These are phyloP conservation scores for Pelochelys cantorii DNA, from an alignment of 2,797 vertebrate species.

Conservation along the genomic window DNA sequence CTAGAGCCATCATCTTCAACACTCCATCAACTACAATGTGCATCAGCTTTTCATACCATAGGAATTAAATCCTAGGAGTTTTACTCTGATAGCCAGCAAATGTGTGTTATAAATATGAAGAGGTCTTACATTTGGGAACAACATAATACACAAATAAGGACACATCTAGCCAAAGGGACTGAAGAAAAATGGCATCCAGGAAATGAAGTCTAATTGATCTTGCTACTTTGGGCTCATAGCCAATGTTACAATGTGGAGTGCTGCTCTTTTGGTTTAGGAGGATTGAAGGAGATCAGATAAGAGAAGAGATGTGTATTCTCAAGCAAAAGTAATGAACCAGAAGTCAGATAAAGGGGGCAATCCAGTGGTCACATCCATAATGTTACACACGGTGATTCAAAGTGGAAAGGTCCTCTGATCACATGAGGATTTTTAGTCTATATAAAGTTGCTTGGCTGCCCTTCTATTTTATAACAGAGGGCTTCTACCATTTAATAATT, in stretches of 20 bases:
- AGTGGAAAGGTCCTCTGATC: not conserved
- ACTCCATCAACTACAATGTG: not conserved
- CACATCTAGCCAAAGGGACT: not conserved
- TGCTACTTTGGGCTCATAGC: not conserved
- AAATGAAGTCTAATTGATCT: not conserved
- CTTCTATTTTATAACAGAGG: not conserved
- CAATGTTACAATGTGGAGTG: rapidly evolving
- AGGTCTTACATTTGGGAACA: rapidly evolving
- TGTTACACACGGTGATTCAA: rapidly evolving
- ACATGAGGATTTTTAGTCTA: not conserved
- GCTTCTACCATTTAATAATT: not conserved
- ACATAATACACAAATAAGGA: not conserved
- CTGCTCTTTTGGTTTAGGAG: not conserved
- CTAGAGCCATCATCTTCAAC: not conserved
- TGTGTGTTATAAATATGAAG: not conserved
- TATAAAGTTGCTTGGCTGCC: not conserved
- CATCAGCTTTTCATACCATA: not conserved
- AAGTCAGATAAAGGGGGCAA: rapidly evolving
- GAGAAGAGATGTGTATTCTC: not conserved
- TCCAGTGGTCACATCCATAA: rapidly evolving
- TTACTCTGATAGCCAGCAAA: not conserved
- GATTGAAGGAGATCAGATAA: not conserved
- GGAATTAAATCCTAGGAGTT: not conserved
- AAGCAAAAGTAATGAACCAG: not conserved
- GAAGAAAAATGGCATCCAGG: not conserved